Percentiles rank a stretch among this genome's conserved stretches.
Conservation (phyloP, 2,888 invertebrate species). For the Steinernema hermaphroditum region DNA sequence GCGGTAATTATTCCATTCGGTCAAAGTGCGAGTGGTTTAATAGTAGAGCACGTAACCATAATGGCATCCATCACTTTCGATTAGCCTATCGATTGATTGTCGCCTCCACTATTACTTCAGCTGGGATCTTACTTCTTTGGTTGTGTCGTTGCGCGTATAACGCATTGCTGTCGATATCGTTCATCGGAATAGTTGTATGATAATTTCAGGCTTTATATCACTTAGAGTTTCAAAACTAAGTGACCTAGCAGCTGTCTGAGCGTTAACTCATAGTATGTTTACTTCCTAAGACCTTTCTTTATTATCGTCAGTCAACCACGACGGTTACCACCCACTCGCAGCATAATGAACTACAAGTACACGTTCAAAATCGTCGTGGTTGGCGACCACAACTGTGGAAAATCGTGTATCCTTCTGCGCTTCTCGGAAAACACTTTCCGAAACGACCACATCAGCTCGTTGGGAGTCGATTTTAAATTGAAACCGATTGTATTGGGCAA, state of each 20-base stretch:
- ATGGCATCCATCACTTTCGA: neutral
- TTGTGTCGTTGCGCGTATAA: no score
- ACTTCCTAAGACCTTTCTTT: neutral
- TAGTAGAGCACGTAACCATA: neutral
- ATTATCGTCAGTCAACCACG: neutral
- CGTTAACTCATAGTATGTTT: neutral
- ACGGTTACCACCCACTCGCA: neutral
- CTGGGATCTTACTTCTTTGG: no score
- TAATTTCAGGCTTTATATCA: neutral
- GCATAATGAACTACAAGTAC: slow-evolving; percentile 66
- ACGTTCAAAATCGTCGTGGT: slow-evolving; percentile 62
- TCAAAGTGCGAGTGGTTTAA: neutral
- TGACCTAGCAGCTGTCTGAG: neutral
- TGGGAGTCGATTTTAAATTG: slow-evolving; percentile 67
- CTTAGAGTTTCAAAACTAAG: neutral
- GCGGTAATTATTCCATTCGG: neutral
- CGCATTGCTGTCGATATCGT: no score
- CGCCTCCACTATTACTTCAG: no score
- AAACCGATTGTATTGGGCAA: slow-evolving; percentile 66
- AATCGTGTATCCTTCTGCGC: slow-evolving; percentile 64
- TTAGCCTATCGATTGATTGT: neutral
- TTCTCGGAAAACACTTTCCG: slow-evolving; percentile 65
- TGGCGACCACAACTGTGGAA: slow-evolving; percentile 67
- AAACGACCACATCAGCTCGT: slow-evolving; percentile 62
- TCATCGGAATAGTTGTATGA: no score